Conservation (phyloP, 2,888 invertebrate genomes). For the Bruchidius siliquastri region DNA sequence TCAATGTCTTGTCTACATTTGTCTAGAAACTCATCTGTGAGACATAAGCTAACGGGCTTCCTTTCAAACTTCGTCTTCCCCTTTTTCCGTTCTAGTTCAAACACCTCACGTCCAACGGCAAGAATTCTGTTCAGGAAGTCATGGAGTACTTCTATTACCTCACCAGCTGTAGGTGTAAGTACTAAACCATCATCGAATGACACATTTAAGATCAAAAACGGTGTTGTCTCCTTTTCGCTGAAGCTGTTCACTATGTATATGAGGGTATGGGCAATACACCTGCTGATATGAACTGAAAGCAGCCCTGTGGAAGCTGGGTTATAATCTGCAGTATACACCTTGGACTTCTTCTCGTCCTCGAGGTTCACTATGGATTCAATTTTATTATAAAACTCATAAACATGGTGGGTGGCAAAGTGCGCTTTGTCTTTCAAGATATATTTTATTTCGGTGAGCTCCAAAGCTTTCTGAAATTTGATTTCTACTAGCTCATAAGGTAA, state of each 20-base stretch:
- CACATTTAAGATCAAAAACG: slow-evolving; percentile 49
- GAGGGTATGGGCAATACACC: slow-evolving; percentile 63
- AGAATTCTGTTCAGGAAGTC: slow-evolving; percentile 28
- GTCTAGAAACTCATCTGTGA: slow-evolving; percentile 37
- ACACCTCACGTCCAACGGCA: slow-evolving; percentile 20
- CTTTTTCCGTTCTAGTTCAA: slow-evolving; percentile 23
- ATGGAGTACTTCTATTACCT: slow-evolving; percentile 51
- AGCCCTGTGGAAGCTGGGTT: slow-evolving; percentile 40
- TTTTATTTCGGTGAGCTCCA: slow-evolving; percentile 25
- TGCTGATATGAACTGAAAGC: slow-evolving; percentile 59
- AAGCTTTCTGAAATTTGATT: slow-evolving; percentile 36
- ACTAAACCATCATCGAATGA: slow-evolving; percentile 54
- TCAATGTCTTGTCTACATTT: slow-evolving; percentile 54
- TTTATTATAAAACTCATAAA: slow-evolving; percentile 28
- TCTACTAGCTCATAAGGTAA: slow-evolving; percentile 54
- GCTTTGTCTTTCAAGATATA: slow-evolving; percentile 24
- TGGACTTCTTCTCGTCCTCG: slow-evolving; percentile 6
- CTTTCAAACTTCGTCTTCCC: slow-evolving; percentile 20
- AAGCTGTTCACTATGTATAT: slow-evolving; percentile 56
- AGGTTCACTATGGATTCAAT: slow-evolving; percentile 19
- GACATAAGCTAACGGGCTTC: slow-evolving; percentile 27
- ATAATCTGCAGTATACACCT: slow-evolving; percentile 11
- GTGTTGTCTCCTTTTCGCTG: slow-evolving; percentile 42
- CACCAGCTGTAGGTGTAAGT: slow-evolving; percentile 55
- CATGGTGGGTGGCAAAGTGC: slow-evolving; percentile 18